phyloP scores from a whole-genome alignment of 2,888 invertebrate genomes.

The Ditula angustiorana region DNA sequence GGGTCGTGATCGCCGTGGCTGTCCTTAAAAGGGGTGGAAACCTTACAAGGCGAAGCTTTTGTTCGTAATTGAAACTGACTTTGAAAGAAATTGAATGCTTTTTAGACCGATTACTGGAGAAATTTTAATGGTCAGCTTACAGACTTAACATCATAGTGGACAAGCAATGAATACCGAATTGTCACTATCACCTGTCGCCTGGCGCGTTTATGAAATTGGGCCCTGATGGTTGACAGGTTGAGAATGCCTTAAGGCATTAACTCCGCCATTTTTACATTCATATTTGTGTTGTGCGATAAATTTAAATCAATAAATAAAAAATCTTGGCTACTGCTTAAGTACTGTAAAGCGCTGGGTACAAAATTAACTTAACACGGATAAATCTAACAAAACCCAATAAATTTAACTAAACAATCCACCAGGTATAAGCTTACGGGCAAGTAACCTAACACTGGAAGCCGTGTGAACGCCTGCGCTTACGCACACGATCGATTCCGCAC shows the following conservation, averaged over 20 bases:
- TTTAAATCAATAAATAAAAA: too few relatives aligned
- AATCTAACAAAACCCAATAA: background rate
- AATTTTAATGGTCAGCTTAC: background rate
- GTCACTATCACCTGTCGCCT: too few relatives aligned
- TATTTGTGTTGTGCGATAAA: too few relatives aligned
- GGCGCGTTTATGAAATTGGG: too few relatives aligned
- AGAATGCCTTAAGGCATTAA: too few relatives aligned
- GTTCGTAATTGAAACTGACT: slow-evolving; percentile 37
- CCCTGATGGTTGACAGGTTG: too few relatives aligned
- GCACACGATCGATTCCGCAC: background rate
- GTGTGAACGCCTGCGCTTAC: background rate
- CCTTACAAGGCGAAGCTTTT: slow-evolving; percentile 17
- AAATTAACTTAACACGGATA: too few relatives aligned
- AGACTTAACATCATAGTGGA: too few relatives aligned
- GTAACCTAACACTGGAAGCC: slow-evolving; percentile 33
- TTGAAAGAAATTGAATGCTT: slow-evolving; percentile 31
- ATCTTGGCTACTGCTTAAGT: too few relatives aligned
- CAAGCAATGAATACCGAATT: too few relatives aligned
- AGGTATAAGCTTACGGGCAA: background rate
- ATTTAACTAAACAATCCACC: slow-evolving; percentile 14
- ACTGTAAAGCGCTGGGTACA: too few relatives aligned
- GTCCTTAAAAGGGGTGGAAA: slow-evolving; percentile 41
- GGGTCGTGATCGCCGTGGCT: slow-evolving; percentile 37
- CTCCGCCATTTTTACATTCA: too few relatives aligned
- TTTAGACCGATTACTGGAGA: background rate